phyloP scores from a whole-genome alignment of 2,113 vertebrate genomes.

The Rafetus swinhoei region DNA sequence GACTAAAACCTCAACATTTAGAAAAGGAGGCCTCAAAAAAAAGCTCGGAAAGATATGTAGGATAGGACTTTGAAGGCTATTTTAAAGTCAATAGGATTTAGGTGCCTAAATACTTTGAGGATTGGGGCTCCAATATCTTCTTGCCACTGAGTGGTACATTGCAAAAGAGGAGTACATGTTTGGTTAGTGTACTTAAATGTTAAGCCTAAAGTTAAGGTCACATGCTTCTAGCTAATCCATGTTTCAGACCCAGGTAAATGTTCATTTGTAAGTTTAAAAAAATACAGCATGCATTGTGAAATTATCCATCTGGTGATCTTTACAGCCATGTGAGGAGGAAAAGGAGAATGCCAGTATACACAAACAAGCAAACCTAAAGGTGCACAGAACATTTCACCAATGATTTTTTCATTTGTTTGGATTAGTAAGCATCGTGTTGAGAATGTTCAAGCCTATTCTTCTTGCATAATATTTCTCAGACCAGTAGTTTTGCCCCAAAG shows the following conservation, averaged over 20 bases:
- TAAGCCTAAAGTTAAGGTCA: rapidly evolving
- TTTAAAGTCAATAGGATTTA: background rate
- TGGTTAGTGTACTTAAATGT: background rate
- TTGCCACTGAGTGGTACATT: rapidly evolving
- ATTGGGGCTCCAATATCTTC: background rate
- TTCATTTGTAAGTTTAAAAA: background rate
- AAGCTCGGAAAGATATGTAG: background rate
- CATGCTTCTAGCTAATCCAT: background rate
- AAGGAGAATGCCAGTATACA: conserved; percentile 37
- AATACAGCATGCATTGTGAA: conserved; percentile 19
- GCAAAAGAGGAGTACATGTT: rapidly evolving
- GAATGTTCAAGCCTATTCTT: conserved; percentile 57
- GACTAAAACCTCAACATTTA: background rate
- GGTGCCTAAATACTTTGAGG: background rate
- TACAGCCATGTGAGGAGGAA: background rate
- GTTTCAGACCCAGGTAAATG: background rate
- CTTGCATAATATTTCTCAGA: conserved; percentile 69
- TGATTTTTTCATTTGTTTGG: background rate
- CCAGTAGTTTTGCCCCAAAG: conserved; percentile 33
- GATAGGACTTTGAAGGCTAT: background rate
- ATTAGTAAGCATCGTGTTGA: conserved; percentile 31
- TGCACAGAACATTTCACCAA: conserved; percentile 3
- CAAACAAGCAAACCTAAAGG: conserved; percentile 42
- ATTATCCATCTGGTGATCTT: conserved; percentile 20
- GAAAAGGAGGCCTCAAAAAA: background rate